A percentile compares a stretch with the other conserved stretches of the same genome.
Evolutionary conservation across 2,113 vertebrate genomes (phyloP).

Genomic region (Gopherus evgoodei): DNA sequence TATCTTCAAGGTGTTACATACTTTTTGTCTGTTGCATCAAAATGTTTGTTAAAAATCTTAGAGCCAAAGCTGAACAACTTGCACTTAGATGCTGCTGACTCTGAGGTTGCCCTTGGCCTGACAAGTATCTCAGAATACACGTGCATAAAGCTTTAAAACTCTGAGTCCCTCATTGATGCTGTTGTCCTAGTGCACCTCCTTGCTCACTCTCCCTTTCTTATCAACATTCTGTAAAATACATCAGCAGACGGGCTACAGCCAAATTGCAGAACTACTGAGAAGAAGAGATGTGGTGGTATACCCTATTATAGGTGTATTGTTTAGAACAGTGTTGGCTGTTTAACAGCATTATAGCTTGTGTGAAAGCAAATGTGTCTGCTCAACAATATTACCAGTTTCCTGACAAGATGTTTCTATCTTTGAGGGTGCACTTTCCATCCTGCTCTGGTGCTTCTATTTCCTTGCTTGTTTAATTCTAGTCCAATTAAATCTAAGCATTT

Average conservation of each 20-base stretch:
- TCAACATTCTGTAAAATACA: not conserved
- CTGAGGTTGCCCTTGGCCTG: not conserved
- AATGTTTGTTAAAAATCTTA: not conserved
- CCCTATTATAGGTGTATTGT: not conserved
- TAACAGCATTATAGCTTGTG: not conserved
- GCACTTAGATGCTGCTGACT: not conserved
- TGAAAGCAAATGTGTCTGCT: not conserved
- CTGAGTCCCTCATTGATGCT: not conserved
- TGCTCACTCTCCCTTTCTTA: not conserved
- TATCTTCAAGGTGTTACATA: not conserved
- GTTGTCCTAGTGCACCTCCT: not conserved
- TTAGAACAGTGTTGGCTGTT: not conserved
- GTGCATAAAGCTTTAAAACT: not conserved
- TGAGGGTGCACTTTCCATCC: not conserved
- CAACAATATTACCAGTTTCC: not conserved
- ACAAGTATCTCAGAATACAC: not conserved
- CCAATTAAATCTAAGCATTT: slow-evolving; percentile 12
- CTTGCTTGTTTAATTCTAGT: not conserved
- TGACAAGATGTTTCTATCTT: not conserved
- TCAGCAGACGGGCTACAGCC: no score
- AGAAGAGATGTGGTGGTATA: not conserved
- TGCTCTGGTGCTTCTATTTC: no score
- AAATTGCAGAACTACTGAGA: not conserved
- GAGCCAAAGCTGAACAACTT: not conserved
- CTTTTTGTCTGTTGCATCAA: not conserved